Base-by-base conservation (phyloP, 2,888 invertebrate genomes). In the Xestoiulus laeticollis region DNA sequence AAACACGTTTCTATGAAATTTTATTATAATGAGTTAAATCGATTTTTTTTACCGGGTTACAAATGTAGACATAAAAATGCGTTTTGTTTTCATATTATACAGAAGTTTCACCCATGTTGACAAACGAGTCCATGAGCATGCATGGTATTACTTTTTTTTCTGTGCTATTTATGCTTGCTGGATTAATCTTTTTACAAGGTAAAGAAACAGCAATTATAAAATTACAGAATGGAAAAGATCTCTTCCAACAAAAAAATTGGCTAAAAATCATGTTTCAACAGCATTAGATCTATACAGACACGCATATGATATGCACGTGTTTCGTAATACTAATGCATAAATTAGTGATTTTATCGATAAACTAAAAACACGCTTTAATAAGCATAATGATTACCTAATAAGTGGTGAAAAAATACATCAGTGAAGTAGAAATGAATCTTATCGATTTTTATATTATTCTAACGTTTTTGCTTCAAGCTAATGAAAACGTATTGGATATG, bases 361-460 rank as follows among this genome's bases (percentile, higher is more conserved):
- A n/a, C 59, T n/a, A 59, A 59, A 48, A 59, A 59, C 59, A 59
- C n/a, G 59, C 59, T 59, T 59, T 59, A 59, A 59, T 59, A 59
- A 59, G 59, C 59, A n/a, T 59, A 59, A 59, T n/a, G 59, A 59
- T 59, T 59, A 59, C 14, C n/a, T 59, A 59, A 59, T 59, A 59
- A 59, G 59, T 59, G n/a, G 59, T n/a, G 59, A n/a, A n/a, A 59
- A 59, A 59, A 59, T 59, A 59, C 59, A 59, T 59, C 59, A 59
- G 59, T 19, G 48, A 8, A 43, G 43, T 8, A 43, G 6, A 48
- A 48, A 48, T 48, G 48, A 19, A 59, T 59, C n/a, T 14, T 2
- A 59, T n/a, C 59, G 59, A 59, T 48, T 59, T 59, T 59, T 59
- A 59, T 19, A n/a, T 59, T 16, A 59, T 59, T 59, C 14, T 59